Evolutionary conservation across 2,888 invertebrate species (phyloP).

Genomic region (Cheilosia soror): DNA sequence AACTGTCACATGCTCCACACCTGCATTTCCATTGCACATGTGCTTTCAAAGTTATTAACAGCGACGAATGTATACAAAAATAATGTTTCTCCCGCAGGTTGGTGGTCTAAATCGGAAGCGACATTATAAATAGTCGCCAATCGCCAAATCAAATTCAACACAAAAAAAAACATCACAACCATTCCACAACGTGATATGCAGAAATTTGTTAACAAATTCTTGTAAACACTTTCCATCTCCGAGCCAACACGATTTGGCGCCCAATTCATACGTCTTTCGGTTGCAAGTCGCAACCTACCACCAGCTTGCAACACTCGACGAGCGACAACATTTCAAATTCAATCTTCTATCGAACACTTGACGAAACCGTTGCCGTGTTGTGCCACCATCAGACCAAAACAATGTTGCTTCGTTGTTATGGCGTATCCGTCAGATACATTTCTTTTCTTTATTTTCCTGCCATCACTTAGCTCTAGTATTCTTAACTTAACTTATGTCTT

Average conservation of each 20-base stretch:
- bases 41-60: too few relatives aligned
- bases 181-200: not conserved
- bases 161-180: not conserved
- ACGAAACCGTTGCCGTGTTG: slow-evolving; percentile 70
- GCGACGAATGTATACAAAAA: too few relatives aligned
- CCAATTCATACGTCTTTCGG: not conserved
- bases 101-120: too few relatives aligned
- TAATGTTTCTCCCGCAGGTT: too few relatives aligned
- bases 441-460: not conserved
- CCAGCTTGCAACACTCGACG: slow-evolving; percentile 47
- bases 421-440: slow-evolving; percentile 35
- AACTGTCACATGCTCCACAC: too few relatives aligned
- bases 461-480: slow-evolving; percentile 10
- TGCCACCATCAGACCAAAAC: slow-evolving; percentile 44
- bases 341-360: slow-evolving; percentile 44
- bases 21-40: too few relatives aligned
- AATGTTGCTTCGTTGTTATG: slow-evolving; percentile 71
- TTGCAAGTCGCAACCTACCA: not conserved
- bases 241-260: not conserved
- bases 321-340: slow-evolving; percentile 42
- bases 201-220: slow-evolving; percentile 2
- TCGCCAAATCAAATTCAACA: not conserved
- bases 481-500: slow-evolving; percentile 9
- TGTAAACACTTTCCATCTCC: not conserved
- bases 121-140: not conserved